Conservation (phyloP, 2,888 invertebrate species). For the Nymphalis urticae region DNA sequence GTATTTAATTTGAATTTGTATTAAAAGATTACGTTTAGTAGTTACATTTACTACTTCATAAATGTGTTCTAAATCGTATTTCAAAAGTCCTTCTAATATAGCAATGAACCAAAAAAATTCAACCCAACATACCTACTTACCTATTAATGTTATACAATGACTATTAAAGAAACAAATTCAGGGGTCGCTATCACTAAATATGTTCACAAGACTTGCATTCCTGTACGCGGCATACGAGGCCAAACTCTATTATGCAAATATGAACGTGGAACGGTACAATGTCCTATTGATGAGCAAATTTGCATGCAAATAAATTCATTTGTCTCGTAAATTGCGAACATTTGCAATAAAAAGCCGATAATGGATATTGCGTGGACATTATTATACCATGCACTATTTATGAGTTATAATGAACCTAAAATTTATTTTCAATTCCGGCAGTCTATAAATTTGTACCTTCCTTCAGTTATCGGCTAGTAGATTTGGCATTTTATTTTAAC, state of each 20-base stretch:
- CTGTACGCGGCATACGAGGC: constrained; percentile 5
- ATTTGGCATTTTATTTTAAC: too few relatives aligned
- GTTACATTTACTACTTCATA: too few relatives aligned
- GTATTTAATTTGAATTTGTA: too few relatives aligned
- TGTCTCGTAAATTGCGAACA: constrained; percentile 28
- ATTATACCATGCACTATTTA: constrained; percentile 8
- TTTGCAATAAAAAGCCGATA: constrained; percentile 25
- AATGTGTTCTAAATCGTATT: too few relatives aligned
- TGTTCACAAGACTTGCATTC: constrained; percentile 3
- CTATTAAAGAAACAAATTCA: too few relatives aligned
- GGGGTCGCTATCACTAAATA: neutral
- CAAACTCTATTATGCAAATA: constrained; percentile 10
- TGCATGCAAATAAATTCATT: constrained; percentile 35
- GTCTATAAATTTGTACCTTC: neutral
- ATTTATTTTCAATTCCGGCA: neutral
- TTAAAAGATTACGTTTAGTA: too few relatives aligned
- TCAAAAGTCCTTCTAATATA: too few relatives aligned
- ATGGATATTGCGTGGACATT: constrained; percentile 10
- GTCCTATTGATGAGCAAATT: constrained; percentile 29
- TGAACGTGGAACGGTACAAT: constrained; percentile 19
- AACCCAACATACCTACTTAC: too few relatives aligned
- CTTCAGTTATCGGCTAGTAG: too few relatives aligned
- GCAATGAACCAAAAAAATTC: too few relatives aligned
- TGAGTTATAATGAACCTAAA: neutral
- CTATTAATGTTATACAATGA: too few relatives aligned